phyloP scores from a whole-genome alignment of 1,140 invertebrate species.

The Pseudomyrmex sp. region DNA sequence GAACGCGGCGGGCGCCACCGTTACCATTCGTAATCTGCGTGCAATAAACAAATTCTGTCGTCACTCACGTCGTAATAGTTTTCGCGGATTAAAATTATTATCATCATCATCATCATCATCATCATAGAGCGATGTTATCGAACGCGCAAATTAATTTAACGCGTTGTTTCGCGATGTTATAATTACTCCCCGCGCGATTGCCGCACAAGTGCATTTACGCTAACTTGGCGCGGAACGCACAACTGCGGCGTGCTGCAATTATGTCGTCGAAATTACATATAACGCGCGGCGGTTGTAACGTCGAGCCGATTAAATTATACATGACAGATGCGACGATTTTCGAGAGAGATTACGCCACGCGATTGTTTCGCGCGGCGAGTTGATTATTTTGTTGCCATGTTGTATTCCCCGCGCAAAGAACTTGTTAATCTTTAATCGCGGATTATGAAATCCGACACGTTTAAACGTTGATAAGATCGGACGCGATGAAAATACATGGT shows the following conservation, averaged over 20 bases:
- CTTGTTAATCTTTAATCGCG: neutral
- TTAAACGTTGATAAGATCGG: neutral
- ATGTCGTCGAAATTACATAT: slow-evolving; percentile 4
- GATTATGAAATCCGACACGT: neutral
- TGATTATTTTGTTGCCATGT: slow-evolving; percentile 29
- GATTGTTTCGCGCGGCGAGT: neutral
- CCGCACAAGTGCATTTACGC: slow-evolving; percentile 16
- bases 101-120: neutral
- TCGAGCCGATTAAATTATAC: slow-evolving; percentile 27
- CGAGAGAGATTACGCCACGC: neutral
- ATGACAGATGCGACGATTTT: slow-evolving; percentile 7
- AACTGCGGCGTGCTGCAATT: slow-evolving; percentile 14
- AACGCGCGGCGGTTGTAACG: neutral
- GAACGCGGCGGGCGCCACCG: slow-evolving; percentile 91
- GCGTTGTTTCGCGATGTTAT: slow-evolving; percentile 20
- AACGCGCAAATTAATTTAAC: slow-evolving; percentile 49
- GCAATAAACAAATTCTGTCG: slow-evolving; percentile 41
- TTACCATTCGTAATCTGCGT: slow-evolving; percentile 89
- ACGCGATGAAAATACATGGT: neutral
- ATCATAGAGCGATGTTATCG: slow-evolving; percentile 20
- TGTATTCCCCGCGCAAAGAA: neutral
- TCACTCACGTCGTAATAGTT: neutral
- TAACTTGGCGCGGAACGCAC: neutral
- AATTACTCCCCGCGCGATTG: slow-evolving; percentile 25
- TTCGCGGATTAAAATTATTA: neutral